phyloP scores from a whole-genome alignment of 2,888 invertebrate species.

The Steinernema hermaphroditum region DNA sequence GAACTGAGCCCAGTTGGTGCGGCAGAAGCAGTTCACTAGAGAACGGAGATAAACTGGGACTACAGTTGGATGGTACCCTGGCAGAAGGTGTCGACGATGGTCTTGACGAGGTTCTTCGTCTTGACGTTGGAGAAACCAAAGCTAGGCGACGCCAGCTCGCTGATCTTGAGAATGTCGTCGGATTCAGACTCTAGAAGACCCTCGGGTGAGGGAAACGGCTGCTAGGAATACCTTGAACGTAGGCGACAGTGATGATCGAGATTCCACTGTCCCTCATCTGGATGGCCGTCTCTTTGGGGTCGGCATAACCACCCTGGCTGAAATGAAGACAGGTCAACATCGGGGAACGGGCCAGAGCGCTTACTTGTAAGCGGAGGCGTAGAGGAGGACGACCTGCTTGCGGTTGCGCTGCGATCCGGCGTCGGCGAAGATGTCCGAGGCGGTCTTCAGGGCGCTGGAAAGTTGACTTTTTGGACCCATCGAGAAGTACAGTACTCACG shows the following conservation, averaged over 20 bases:
- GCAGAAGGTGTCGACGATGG: background rate
- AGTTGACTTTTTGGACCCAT: background rate
- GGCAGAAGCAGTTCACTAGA: constrained; percentile 27
- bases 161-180: constrained; percentile 16
- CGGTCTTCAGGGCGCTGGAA: constrained; percentile 19
- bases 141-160: constrained; percentile 26
- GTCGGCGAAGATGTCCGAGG: background rate
- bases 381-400: constrained; percentile 29
- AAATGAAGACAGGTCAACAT: background rate
- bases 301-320: constrained; percentile 26
- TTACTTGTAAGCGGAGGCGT: constrained; percentile 32
- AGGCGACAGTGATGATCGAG: constrained; percentile 25
- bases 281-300: constrained; percentile 19
- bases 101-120: background rate
- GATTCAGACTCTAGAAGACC: background rate
- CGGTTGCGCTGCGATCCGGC: constrained; percentile 10
- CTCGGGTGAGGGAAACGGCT: too few relatives aligned
- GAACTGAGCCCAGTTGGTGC: constrained; percentile 25
- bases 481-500: background rate
- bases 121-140: constrained; percentile 15
- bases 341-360: too few relatives aligned
- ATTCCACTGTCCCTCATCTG: constrained; percentile 27
- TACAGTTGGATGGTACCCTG: background rate
- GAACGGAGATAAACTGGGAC: background rate
- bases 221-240: constrained; percentile 10